These are phyloP conservation scores for Phymastichus coffea DNA, from an alignment of 1,140 invertebrate genomes.

Conservation along the genomic window DNA sequence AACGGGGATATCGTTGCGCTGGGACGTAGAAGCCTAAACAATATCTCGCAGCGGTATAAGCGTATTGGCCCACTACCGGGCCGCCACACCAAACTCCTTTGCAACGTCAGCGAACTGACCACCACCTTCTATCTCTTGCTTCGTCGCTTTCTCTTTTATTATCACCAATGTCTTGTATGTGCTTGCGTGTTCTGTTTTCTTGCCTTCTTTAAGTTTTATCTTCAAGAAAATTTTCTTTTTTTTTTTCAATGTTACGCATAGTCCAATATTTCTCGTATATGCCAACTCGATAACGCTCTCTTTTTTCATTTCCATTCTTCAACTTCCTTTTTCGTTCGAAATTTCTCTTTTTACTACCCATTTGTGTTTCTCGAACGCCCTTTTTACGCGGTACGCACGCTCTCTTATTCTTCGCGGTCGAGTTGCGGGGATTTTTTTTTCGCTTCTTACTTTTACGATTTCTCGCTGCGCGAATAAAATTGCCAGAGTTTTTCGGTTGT, in stretches of 20 bases:
- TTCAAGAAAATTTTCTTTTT: slow-evolving; percentile 13
- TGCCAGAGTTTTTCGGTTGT: neutral
- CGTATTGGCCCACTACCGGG: slow-evolving; percentile 57
- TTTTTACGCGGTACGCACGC: neutral
- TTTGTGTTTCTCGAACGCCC: slow-evolving; percentile 2
- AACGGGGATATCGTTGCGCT: too few species aligned
- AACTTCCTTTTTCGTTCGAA: slow-evolving; percentile 4
- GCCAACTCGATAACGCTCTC: too few species aligned
- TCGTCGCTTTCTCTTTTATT: slow-evolving; percentile 17
- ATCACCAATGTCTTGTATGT: neutral
- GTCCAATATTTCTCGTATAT: too few species aligned
- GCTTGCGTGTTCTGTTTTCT: neutral
- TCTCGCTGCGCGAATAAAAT: slow-evolving; percentile 27
- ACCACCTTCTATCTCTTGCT: neutral
- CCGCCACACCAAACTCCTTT: slow-evolving; percentile 39
- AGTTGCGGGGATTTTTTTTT: too few species aligned
- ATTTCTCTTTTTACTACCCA: slow-evolving; percentile 27
- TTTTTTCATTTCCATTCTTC: slow-evolving; percentile 3
- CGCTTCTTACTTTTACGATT: slow-evolving; percentile 37
- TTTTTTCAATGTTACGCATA: too few species aligned
- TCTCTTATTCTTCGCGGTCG: neutral
- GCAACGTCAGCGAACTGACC: slow-evolving; percentile 50
- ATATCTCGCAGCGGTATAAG: slow-evolving; percentile 57
- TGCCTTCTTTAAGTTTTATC: slow-evolving; percentile 15
- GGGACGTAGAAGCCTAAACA: slow-evolving; percentile 52